A percentile compares a stretch with the other conserved stretches of the same genome.
Conservation (phyloP, 2,113 vertebrate genomes). For the Calidris pygmaea region DNA sequence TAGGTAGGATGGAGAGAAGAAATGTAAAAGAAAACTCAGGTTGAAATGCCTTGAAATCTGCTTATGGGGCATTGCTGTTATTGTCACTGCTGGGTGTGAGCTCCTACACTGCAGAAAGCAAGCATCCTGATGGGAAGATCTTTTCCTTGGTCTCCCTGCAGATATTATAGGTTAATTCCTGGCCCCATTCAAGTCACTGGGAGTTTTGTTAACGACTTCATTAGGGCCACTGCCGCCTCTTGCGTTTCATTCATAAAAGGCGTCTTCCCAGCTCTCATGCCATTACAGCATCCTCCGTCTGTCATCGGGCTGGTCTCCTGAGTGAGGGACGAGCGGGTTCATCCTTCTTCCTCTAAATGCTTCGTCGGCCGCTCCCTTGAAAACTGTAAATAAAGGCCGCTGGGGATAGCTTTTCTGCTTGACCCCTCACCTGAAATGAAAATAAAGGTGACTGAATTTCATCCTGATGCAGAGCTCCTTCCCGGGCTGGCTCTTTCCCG, state of each 20-base stretch:
- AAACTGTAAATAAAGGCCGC: constrained; percentile 79
- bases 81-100: background rate
- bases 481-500: constrained; percentile 57
- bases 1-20: background rate
- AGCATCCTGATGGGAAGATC: background rate
- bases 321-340: constrained; percentile 31
- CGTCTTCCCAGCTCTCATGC: background rate
- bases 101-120: background rate
- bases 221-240: background rate
- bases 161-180: background rate
- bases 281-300: constrained; percentile 59
- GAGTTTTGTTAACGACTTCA: background rate
- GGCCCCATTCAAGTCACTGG: background rate
- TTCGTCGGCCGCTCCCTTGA: constrained; percentile 54
- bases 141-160: background rate
- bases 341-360: constrained; percentile 75
- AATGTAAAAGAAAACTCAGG: background rate
- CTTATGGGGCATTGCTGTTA: background rate
- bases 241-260: constrained; percentile 34
- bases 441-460: constrained; percentile 76
- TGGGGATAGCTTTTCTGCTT: constrained; percentile 71
- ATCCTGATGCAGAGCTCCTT: constrained; percentile 62
- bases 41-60: background rate
- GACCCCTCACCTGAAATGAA: constrained; percentile 82
- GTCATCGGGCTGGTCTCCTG: constrained; percentile 56